A percentile compares a stretch with the other conserved stretches of the same genome.
Evolutionary conservation across 2,113 vertebrate species (phyloP).

Genomic region (Tenebrosternarchus preto): DNA sequence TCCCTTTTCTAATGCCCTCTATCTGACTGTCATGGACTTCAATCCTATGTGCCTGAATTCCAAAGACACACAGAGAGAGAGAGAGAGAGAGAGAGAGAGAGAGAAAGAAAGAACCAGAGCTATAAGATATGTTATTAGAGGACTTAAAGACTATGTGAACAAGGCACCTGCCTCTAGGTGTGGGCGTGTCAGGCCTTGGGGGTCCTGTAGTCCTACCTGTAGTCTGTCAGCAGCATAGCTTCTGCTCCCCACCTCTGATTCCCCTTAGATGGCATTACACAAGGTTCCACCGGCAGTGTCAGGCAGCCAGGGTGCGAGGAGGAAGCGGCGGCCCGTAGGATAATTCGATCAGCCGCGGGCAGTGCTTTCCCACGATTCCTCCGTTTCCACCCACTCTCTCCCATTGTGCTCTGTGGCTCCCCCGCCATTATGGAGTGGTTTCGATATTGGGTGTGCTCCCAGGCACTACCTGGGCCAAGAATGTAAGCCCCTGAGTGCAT

Average conservation of each 20-base stretch:
- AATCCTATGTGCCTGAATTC: no score
- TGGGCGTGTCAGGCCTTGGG: constrained; percentile 1
- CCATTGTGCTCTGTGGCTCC: constrained; percentile 46
- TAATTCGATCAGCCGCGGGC: constrained; percentile 41
- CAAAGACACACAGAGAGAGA: not conserved
- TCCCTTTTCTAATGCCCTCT: not conserved
- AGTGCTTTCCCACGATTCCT: constrained; percentile 53
- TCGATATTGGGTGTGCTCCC: constrained; percentile 34
- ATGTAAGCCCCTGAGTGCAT: not conserved
- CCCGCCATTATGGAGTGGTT: constrained; percentile 36
- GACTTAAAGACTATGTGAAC: not conserved
- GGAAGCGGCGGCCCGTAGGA: constrained; percentile 40
- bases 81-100: no score
- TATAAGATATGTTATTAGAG: not conserved
- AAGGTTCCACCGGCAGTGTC: constrained; percentile 10
- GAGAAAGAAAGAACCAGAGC: not conserved
- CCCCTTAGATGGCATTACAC: constrained; percentile 16
- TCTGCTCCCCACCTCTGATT: not conserved
- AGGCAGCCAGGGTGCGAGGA: not conserved
- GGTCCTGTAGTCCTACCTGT: not conserved
- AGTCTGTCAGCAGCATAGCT: not conserved
- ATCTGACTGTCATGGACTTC: no score
- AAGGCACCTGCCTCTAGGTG: not conserved
- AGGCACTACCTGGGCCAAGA: constrained; percentile 17
- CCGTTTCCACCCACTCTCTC: constrained; percentile 46